phyloP scores from a whole-genome alignment of 2,797 vertebrate species.

The Tympanoctomys barrerae region DNA sequence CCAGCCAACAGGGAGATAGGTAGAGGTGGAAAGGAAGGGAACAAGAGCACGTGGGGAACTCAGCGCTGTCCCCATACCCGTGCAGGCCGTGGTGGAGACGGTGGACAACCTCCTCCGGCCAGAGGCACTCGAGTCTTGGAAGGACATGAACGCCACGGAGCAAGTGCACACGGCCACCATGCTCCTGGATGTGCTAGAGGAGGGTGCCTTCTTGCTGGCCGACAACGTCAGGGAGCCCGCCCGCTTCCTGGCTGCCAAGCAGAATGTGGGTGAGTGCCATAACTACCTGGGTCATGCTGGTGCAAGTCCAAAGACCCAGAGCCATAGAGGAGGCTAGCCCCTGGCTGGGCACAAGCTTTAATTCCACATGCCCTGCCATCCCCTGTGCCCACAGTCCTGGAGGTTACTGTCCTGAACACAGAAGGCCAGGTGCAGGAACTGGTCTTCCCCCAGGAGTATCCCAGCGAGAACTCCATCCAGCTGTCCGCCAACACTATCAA shows the following conservation, averaged over 20 bases:
- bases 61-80: accelerated
- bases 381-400: slow-evolving; percentile 89
- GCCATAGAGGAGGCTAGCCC: not conserved
- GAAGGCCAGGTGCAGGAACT: slow-evolving; percentile 95
- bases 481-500: slow-evolving; percentile 97
- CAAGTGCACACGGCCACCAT: slow-evolving; percentile 97
- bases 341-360: not conserved
- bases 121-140: slow-evolving; percentile 95
- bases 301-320: not conserved
- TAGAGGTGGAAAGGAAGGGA: not conserved
- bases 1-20: too few relatives aligned
- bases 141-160: slow-evolving; percentile 97
- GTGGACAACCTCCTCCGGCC: slow-evolving; percentile 96
- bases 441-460: slow-evolving; percentile 94
- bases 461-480: slow-evolving; percentile 94
- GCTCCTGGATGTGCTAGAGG: slow-evolving; percentile 96
- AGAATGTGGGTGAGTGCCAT: slow-evolving; percentile 87
- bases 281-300: accelerated
- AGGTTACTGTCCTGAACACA: slow-evolving; percentile 95
- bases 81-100: slow-evolving; percentile 95
- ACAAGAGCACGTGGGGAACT: not conserved
- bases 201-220: slow-evolving; percentile 96
- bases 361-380: not conserved
- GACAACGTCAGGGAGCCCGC: slow-evolving; percentile 96
- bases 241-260: slow-evolving; percentile 87